Conservation (phyloP, 2,113 vertebrate genomes). For the Cervus canadensis region DNA sequence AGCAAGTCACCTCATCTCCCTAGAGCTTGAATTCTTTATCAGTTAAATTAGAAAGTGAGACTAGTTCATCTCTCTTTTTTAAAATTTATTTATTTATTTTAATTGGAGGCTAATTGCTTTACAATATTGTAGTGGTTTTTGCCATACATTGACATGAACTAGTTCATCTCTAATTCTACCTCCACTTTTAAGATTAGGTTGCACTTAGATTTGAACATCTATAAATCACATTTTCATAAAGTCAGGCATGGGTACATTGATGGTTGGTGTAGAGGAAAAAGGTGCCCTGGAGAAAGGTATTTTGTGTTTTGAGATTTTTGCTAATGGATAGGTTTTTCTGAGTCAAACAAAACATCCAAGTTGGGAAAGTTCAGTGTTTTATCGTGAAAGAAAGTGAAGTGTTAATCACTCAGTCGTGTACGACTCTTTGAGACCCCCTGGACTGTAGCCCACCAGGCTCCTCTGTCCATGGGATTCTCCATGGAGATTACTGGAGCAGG, state of each 20-base stretch:
- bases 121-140: too few species aligned
- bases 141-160: too few species aligned
- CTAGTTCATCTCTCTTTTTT: not conserved
- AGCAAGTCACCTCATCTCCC: not conserved
- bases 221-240: not conserved
- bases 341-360: not conserved
- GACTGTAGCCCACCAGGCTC: not conserved
- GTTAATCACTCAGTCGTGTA: not conserved
- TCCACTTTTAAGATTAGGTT: not conserved
- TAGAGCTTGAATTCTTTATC: not conserved
- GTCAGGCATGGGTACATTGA: not conserved
- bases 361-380: not conserved
- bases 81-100: too few species aligned
- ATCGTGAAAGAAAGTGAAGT: not conserved
- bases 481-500: not conserved
- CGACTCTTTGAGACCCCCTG: accelerated
- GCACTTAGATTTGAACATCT: not conserved
- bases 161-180: not conserved
- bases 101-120: too few species aligned
- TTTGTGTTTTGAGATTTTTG: not conserved
- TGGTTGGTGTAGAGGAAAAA: not conserved
- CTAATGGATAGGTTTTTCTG: not conserved
- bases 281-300: not conserved
- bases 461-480: not conserved
- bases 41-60: not conserved